A percentile compares a stretch with the other conserved stretches of the same genome.
Evolutionary conservation across 1,140 invertebrate species (phyloP).

Genomic region (Leptoteleia sp.): DNA sequence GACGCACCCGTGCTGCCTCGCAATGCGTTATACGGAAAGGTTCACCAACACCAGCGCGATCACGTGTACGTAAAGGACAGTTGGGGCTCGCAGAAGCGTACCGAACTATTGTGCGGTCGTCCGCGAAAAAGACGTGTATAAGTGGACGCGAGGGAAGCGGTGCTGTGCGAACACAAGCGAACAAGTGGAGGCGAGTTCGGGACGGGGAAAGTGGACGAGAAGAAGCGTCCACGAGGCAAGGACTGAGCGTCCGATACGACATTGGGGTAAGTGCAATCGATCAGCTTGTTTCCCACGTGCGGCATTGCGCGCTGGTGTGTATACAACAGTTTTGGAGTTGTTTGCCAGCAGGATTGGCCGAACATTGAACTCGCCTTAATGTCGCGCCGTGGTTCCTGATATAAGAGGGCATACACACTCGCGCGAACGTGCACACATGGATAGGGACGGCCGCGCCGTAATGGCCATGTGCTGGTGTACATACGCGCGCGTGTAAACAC

Average conservation of each 20-base stretch:
- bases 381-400: constrained; percentile 15
- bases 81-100: too few relatives aligned
- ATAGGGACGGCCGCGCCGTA: not conserved
- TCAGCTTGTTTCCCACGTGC: constrained; percentile 25
- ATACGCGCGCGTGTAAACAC: constrained; percentile 48
- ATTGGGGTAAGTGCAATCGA: constrained; percentile 41
- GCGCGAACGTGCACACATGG: constrained; percentile 1
- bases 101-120: too few relatives aligned
- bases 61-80: too few relatives aligned
- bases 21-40: too few relatives aligned
- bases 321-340: constrained; percentile 30
- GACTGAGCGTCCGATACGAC: constrained; percentile 8
- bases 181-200: not conserved
- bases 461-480: constrained; percentile 48
- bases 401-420: constrained; percentile 37
- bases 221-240: too few relatives aligned
- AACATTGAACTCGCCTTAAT: constrained; percentile 41
- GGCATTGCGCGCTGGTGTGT: constrained; percentile 16
- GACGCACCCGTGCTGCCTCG: too few relatives aligned
- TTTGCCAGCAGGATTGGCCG: constrained; percentile 17
- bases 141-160: too few relatives aligned
- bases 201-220: too few relatives aligned
- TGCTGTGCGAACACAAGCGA: too few relatives aligned
- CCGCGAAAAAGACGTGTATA: too few relatives aligned
- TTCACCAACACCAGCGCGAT: constrained; percentile 19